Conservation (phyloP, 1,140 invertebrate genomes). For the Microvelia longipes region DNA sequence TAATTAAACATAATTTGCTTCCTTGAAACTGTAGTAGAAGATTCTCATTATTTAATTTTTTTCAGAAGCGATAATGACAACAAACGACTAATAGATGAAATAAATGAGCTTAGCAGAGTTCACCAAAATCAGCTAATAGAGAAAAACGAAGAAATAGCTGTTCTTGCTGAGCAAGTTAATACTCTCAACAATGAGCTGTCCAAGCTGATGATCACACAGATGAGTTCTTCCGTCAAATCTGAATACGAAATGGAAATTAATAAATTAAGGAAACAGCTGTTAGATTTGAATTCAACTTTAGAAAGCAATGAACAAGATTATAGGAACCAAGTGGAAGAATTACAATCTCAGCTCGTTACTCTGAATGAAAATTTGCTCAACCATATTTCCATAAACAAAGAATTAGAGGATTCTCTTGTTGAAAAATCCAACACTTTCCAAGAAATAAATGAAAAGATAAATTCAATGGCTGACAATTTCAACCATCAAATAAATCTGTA, state of each 20-base stretch:
- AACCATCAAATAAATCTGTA: slow-evolving; percentile 6
- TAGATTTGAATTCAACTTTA: slow-evolving; percentile 6
- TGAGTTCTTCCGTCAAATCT: slow-evolving; percentile 2
- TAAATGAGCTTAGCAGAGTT: slow-evolving; percentile 11
- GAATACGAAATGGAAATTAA: slow-evolving; percentile 12
- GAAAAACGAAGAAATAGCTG: slow-evolving; percentile 15
- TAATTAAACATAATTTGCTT: too few relatives aligned
- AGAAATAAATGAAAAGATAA: slow-evolving; percentile 12
- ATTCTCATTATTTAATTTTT: too few relatives aligned
- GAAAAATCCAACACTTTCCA: slow-evolving; percentile 5
- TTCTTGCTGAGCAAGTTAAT: slow-evolving; percentile 10
- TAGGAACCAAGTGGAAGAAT: slow-evolving; percentile 9
- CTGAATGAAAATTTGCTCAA: slow-evolving; percentile 15
- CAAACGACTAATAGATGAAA: slow-evolving; percentile 8
- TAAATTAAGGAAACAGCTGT: slow-evolving; percentile 9
- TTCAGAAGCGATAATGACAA: slow-evolving; percentile 11
- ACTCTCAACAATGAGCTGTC: slow-evolving; percentile 4
- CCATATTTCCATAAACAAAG: slow-evolving; percentile 9
- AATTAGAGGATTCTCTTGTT: slow-evolving; percentile 8
- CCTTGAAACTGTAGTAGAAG: too few relatives aligned
- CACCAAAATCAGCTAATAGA: slow-evolving; percentile 9
- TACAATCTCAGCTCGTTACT: slow-evolving; percentile 8
- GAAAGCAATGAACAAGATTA: slow-evolving; percentile 10
- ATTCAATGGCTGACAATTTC: slow-evolving; percentile 10
- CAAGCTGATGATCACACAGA: slow-evolving; percentile 4